Evolutionary conservation across 1,140 invertebrate genomes (phyloP).

Genomic region (Drosophila guanche): DNA sequence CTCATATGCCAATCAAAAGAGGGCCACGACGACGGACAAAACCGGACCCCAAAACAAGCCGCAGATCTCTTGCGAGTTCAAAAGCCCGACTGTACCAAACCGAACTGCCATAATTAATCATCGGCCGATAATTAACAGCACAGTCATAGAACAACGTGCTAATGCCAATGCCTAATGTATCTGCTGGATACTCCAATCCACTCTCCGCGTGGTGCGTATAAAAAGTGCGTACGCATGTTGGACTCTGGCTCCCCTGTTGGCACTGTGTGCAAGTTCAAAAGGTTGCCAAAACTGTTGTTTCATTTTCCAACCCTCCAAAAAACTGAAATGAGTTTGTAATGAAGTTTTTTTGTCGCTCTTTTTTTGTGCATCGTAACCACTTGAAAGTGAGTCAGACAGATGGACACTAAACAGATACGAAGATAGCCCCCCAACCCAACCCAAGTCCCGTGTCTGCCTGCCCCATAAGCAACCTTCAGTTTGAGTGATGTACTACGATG

Average conservation of each 20-base stretch:
- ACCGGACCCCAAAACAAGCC: constrained; percentile 47
- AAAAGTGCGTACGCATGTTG: constrained; percentile 43
- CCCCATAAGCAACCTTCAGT: constrained; percentile 37
- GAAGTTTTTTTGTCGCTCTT: constrained; percentile 12
- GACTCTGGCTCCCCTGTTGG: not conserved
- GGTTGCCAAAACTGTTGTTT: constrained; percentile 73
- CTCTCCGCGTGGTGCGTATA: not conserved
- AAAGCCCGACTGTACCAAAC: constrained; percentile 42
- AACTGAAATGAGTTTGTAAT: constrained; percentile 54
- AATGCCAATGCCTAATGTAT: constrained; percentile 44
- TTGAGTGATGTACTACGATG: constrained; percentile 74
- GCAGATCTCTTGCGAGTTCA: constrained; percentile 35
- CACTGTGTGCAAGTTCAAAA: constrained; percentile 38
- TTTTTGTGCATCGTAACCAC: constrained; percentile 60
- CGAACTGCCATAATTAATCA: constrained; percentile 74
- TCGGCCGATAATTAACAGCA: constrained; percentile 76
- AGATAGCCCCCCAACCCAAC: not conserved
- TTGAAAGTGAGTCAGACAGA: constrained; percentile 57
- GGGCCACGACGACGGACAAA: constrained; percentile 10
- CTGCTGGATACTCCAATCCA: constrained; percentile 45
- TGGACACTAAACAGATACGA: constrained; percentile 46
- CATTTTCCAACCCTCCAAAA: constrained; percentile 17
- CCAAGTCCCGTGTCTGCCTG: constrained; percentile 6
- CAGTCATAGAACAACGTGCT: constrained; percentile 67
- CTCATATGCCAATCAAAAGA: constrained; percentile 78